Evolutionary conservation across 2,888 invertebrate species (phyloP), one percentile per base, ranked within the genome.

Genomic region (Tinea pellionella): DNA sequence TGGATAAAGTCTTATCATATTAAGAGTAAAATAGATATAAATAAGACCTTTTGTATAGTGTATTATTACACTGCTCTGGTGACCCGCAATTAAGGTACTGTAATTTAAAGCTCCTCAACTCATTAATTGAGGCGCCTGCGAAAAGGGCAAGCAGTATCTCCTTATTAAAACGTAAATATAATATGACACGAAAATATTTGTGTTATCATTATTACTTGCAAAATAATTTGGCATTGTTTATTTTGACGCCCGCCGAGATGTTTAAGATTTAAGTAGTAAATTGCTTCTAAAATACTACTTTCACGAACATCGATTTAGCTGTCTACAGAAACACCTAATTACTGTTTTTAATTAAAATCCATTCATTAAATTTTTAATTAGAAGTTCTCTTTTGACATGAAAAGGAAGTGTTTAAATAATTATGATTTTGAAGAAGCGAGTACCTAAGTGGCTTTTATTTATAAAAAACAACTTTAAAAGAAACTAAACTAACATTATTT

Each of bases 41-140:
- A 60, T 60, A 58, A 61, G 43, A 61, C 30, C 47, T 61, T 60
- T 67, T 70, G 68, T 69, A 65, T 67, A 62, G 68, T 69, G 65
- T 67, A 62, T 65, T 70, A 69, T 72, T 70, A 71, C 66, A 67
- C 65, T 65, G 67, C 63, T 43, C 51, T 62, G 62, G 63, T 61
- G 65, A 60, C 63, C 65, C 60, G 67, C 69, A 70, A 68, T 71
- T 71, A n/a, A n/a, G n/a, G n/a, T 65, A 59, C 64, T 61, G 67
- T 68, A 69, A 70, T 70, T 70, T 68, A 68, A 69, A 68, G 64
- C 66, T 66, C 65, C 67, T 65, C 66, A 63, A 62, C 64, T 67
- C 66, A 68, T 69, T 72, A 69, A 72, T 69, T 71, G 68, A 66
- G 62, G 64, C 63, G 37, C 9, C 37, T 37, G 9, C 37, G 37